A percentile compares a stretch with the other conserved stretches of the same genome.
Conservation (phyloP, 2,888 invertebrate genomes). For the Spisula subtruncata region DNA sequence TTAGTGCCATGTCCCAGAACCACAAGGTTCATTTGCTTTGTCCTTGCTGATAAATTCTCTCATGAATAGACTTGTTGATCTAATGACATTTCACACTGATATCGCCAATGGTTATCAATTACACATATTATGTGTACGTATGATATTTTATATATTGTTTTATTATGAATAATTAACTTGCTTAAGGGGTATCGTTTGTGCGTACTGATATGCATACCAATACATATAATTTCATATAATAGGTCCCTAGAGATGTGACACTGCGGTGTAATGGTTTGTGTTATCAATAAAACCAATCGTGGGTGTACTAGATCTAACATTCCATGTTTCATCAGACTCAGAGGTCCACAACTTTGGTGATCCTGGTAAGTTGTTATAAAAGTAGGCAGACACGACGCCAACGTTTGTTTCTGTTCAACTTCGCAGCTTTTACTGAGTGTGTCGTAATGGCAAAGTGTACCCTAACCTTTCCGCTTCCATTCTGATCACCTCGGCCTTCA, state of each 20-base stretch:
- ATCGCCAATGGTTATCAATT: slow-evolving; percentile 1
- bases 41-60: neutral
- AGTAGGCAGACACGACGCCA: too few relatives aligned
- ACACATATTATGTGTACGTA: neutral
- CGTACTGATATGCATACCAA: neutral
- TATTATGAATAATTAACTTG: slow-evolving; percentile 10
- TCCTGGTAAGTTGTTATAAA: too few relatives aligned
- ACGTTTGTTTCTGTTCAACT: too few relatives aligned
- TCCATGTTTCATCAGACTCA: too few relatives aligned
- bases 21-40: too few relatives aligned
- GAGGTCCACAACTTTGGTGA: too few relatives aligned
- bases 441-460: too few relatives aligned
- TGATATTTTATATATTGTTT: slow-evolving; percentile 5
- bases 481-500: too few relatives aligned
- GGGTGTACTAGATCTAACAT: neutral
- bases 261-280: neutral
- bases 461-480: too few relatives aligned
- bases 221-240: slow-evolving; percentile 1
- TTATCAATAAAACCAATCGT: neutral
- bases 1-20: too few relatives aligned
- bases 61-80: neutral
- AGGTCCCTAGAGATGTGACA: neutral
- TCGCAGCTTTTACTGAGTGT: too few relatives aligned
- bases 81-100: neutral
- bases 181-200: neutral